These are phyloP conservation scores for Congeria kusceri DNA, from an alignment of 2,888 invertebrate species.

Conservation along the genomic window DNA sequence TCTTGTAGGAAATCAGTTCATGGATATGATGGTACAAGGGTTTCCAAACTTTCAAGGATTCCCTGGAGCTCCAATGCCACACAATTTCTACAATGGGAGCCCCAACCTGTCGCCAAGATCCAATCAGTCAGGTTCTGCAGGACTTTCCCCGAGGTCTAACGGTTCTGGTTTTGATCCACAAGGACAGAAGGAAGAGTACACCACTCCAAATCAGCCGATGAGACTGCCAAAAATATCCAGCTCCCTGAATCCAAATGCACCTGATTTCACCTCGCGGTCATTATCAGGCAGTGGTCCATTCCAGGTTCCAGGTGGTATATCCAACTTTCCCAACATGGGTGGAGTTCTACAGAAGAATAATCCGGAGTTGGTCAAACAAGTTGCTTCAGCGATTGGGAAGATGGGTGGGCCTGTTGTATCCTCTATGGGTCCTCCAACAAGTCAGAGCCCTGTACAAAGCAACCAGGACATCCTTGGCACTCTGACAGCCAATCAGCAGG, in stretches of 20 bases:
- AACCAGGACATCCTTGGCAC: slow-evolving; percentile 55
- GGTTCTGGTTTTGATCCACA: slow-evolving; percentile 63
- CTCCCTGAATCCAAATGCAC: slow-evolving; percentile 92
- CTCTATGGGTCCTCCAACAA: slow-evolving; percentile 28
- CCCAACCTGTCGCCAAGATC: slow-evolving; percentile 74
- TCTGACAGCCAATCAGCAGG: slow-evolving; percentile 64
- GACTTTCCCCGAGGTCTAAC: slow-evolving; percentile 59
- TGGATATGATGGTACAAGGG: slow-evolving; percentile 57
- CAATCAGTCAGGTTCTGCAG: slow-evolving; percentile 64
- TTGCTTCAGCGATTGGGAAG: slow-evolving; percentile 57
- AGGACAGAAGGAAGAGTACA: slow-evolving; percentile 81
- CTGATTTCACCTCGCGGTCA: slow-evolving; percentile 89
- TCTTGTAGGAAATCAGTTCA: slow-evolving; percentile 52
- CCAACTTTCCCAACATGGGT: slow-evolving; percentile 40
- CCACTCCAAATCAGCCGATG: slow-evolving; percentile 84
- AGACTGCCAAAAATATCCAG: slow-evolving; percentile 85
- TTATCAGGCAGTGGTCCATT: slow-evolving; percentile 27
- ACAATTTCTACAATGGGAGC: slow-evolving; percentile 63
- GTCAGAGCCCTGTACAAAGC: slow-evolving; percentile 39
- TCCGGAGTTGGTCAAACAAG: slow-evolving; percentile 70
- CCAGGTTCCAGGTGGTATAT: slow-evolving; percentile 27
- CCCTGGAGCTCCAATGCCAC: slow-evolving; percentile 78
- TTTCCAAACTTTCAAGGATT: slow-evolving; percentile 33
- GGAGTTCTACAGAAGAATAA: slow-evolving; percentile 66
- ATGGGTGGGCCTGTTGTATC: slow-evolving; percentile 32